phyloP scores from a whole-genome alignment of 2,888 invertebrate genomes.

The Oxyscelio sp. region DNA sequence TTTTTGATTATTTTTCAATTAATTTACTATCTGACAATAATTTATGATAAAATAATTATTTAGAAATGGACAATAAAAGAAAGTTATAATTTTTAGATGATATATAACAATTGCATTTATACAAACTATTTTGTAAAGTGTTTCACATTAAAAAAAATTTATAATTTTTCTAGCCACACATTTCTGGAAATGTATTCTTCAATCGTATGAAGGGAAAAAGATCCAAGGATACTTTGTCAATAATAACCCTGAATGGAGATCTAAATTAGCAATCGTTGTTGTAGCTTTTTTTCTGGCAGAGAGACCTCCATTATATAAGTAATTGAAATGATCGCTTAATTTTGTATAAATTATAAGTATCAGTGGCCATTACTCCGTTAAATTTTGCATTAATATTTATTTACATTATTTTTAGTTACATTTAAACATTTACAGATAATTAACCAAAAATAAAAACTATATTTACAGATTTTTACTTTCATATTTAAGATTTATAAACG shows the following conservation, averaged over 20 bases:
- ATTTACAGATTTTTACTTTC: background rate
- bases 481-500: conserved; percentile 6
- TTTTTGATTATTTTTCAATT: background rate
- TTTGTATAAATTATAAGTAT: background rate
- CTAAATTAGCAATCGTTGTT: conserved; percentile 6
- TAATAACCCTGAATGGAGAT: conserved; percentile 19
- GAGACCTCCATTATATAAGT: conserved; percentile 12
- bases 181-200: conserved; percentile 13
- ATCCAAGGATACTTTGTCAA: background rate
- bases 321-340: conserved; percentile 5
- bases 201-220: conserved; percentile 18
- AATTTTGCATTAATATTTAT: too few relatives aligned
- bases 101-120: background rate
- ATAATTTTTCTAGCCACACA: conserved; percentile 1
- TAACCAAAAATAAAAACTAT: background rate
- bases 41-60: conserved; percentile 1
- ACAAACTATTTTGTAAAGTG: background rate
- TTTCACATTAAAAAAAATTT: background rate
- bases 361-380: too few relatives aligned
- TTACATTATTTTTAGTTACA: background rate
- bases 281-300: background rate
- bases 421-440: background rate
- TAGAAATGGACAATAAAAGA: too few relatives aligned
- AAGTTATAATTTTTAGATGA: too few relatives aligned
- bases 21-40: background rate